Percentiles rank a stretch among this genome's conserved stretches.
phyloP scores from a whole-genome alignment of 2,113 vertebrate genomes.

The Phyllostomus hastatus region DNA sequence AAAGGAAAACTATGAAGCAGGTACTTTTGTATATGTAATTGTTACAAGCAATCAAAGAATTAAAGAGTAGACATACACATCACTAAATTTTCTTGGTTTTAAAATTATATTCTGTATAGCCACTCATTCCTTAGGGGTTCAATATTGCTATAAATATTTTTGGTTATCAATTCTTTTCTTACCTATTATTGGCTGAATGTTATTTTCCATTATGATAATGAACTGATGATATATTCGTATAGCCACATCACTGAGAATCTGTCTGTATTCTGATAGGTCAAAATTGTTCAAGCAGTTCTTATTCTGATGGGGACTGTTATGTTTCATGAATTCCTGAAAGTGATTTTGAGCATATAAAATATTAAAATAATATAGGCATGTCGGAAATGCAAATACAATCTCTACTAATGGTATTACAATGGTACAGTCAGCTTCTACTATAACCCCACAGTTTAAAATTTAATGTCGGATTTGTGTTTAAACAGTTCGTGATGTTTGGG shows the following conservation, averaged over 20 bases:
- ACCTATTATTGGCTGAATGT: conserved; percentile 92
- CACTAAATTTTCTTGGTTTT: not conserved
- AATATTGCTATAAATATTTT: not conserved
- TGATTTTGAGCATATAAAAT: conserved; percentile 27
- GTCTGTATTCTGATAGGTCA: conserved; percentile 95
- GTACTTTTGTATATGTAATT: not conserved
- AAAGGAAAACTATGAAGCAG: not conserved
- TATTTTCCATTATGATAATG: conserved; percentile 89
- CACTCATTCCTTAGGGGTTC: not conserved
- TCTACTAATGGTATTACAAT: not conserved
- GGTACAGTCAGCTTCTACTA: not conserved
- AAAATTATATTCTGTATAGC: conserved; percentile 1
- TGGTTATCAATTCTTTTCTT: conserved; percentile 61
- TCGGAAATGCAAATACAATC: not conserved
- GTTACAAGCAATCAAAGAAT: not conserved
- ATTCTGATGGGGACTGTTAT: conserved; percentile 89
- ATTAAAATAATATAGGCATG: conserved; percentile 21
- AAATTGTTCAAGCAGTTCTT: conserved; percentile 95
- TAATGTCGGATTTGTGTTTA: conserved; percentile 1
- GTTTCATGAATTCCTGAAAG: conserved; percentile 91
- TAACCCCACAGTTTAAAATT: not conserved
- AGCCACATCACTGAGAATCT: conserved; percentile 94
- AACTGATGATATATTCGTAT: conserved; percentile 95
- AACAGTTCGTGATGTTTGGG: not conserved
- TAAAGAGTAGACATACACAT: not conserved